phyloP scores from a whole-genome alignment of 2,113 vertebrate genomes.

The Passer domesticus region DNA sequence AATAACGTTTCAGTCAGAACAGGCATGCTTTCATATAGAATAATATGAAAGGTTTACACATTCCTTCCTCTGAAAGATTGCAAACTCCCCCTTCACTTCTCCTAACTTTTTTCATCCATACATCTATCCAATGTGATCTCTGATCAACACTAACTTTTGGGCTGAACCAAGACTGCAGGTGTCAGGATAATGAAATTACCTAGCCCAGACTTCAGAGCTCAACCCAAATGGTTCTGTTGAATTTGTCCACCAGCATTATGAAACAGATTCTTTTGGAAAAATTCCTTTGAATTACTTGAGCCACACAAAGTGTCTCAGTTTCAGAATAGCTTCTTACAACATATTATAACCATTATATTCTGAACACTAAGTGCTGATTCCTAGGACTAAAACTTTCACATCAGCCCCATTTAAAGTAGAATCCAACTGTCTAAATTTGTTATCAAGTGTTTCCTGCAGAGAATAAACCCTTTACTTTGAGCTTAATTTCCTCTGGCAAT shows the following conservation, averaged over 20 bases:
- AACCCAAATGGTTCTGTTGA: background rate
- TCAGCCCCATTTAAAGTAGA: background rate
- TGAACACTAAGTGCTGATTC: constrained; percentile 14
- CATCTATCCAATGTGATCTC: background rate
- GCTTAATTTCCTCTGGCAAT: constrained; percentile 29
- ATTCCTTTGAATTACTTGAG: background rate
- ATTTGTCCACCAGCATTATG: background rate
- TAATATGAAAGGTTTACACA: accelerated
- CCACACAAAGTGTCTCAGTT: background rate
- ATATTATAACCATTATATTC: background rate
- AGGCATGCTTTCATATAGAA: background rate
- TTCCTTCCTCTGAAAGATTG: background rate
- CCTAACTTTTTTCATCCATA: background rate
- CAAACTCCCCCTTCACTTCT: background rate
- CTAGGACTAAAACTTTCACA: background rate
- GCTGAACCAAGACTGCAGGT: background rate
- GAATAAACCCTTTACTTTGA: background rate
- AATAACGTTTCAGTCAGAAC: background rate
- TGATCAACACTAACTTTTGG: background rate
- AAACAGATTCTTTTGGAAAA: background rate
- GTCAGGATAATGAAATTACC: background rate
- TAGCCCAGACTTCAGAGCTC: background rate
- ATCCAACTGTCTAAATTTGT: constrained; percentile 3
- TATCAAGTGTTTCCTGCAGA: constrained; percentile 36
- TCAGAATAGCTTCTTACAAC: background rate